Base-by-base conservation (phyloP, 2,113 vertebrate species). In the Epinephelus fuscoguttatus region DNA sequence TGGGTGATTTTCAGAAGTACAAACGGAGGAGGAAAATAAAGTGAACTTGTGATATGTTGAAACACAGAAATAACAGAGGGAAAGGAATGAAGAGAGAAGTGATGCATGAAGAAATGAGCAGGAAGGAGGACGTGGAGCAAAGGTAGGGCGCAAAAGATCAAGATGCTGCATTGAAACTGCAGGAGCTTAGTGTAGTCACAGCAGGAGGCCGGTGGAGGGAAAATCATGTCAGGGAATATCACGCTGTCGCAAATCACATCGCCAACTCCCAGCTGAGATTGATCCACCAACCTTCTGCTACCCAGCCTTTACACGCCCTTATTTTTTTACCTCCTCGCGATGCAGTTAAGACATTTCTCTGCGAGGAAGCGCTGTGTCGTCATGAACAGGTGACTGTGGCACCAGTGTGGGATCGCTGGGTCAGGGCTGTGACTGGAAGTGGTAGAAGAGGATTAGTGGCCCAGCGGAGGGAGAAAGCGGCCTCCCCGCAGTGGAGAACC, bases 271-370 rank as follows among this genome's bases (percentile, higher is more conserved):
- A 70, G 79, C 82, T 92, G 84, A 87, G 89, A 84, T 50, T 82
- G 86, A 92, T 87, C 86, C n/a, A 59, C 82, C 87, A 86, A 80
- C 92, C 90, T 90, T 89, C 88, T 91, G 91, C 80, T 82, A 66
- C 72, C 53, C 63, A 40, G 67, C 75, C 61, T 82, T 69, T 18
- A 57, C 85, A 61, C 76, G 15, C 25, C 80, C 76, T 73, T 45
- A 21, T 25, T 72, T 53, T 84, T 67, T 73, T 19, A 69, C 82
- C 57, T 75, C 75, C 62, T 62, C 10, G 1, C 47, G 17, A 66
- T 19, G 47, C 67, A 42, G 55, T 40, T 7, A 52, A 78, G 82
- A 66, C 75, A 75, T 74, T 72, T 84, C 78, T 81, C 79, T 66
- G 70, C 52, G 19, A 75, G 71, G 61, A 76, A 80, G 47, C 23